Percentiles rank a stretch among this genome's conserved stretches.
phyloP scores from a whole-genome alignment of 2,888 invertebrate species.

The Leptura quadrifasciata region DNA sequence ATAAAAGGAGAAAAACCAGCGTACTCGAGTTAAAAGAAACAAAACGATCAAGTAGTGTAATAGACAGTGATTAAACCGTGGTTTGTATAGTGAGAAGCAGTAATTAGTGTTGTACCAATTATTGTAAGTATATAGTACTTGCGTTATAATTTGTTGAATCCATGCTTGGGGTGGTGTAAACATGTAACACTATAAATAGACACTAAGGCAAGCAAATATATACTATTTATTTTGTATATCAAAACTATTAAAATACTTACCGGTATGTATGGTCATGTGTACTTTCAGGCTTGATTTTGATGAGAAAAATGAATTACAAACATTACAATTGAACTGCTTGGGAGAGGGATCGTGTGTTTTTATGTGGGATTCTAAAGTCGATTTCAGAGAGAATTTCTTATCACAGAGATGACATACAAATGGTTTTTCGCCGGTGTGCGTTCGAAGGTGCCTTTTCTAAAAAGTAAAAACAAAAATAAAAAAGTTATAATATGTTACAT shows the following conservation, averaged over 20 bases:
- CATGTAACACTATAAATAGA: no score
- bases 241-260: slow-evolving; percentile 62
- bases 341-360: slow-evolving; percentile 76
- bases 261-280: slow-evolving; percentile 81
- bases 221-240: neutral
- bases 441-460: slow-evolving; percentile 78
- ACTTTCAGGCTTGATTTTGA: slow-evolving; percentile 81
- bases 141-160: no score
- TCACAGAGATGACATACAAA: slow-evolving; percentile 76
- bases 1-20: no score
- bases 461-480: slow-evolving; percentile 53
- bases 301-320: slow-evolving; percentile 79
- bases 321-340: slow-evolving; percentile 78
- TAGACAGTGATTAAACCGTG: no score
- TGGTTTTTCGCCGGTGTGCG: slow-evolving; percentile 83
- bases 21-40: no score
- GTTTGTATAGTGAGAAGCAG: no score
- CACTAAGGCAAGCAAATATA: no score
- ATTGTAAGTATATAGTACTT: no score
- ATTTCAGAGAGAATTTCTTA: slow-evolving; percentile 80
- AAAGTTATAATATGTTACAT: no score
- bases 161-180: no score
- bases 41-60: no score
- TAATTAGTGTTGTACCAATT: no score
- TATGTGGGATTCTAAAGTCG: slow-evolving; percentile 79